Percentiles rank a stretch among this genome's conserved stretches.
These are phyloP conservation scores for Creontiades dilutus DNA, from an alignment of 2,888 invertebrate species.

Conservation along the genomic window DNA sequence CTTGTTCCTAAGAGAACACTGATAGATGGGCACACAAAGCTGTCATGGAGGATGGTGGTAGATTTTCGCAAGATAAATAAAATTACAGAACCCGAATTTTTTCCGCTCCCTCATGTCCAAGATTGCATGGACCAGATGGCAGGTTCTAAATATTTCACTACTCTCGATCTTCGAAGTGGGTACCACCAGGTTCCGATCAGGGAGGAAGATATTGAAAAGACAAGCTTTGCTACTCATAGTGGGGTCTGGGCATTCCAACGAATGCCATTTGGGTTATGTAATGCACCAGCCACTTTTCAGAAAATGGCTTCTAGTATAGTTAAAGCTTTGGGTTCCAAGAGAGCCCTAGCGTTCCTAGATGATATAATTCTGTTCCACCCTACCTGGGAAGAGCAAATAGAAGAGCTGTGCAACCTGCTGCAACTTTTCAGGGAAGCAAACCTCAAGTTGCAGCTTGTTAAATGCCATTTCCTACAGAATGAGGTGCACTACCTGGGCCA, in stretches of 20 bases:
- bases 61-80: neutral
- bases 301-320: too few relatives aligned
- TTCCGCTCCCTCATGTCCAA: conserved; percentile 9
- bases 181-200: conserved; percentile 26
- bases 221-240: neutral
- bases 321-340: neutral
- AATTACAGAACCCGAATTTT: neutral
- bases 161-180: neutral
- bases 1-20: neutral
- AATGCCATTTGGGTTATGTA: conserved; percentile 3
- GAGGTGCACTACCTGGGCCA: conserved; percentile 18
- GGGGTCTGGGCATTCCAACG: neutral
- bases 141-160: conserved; percentile 11
- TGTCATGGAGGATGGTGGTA: neutral
- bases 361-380: neutral
- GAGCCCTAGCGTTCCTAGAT: neutral
- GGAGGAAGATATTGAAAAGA: conserved; percentile 13
- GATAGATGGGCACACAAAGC: neutral
- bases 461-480: neutral
- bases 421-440: neutral
- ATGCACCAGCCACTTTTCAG: conserved; percentile 32
- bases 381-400: neutral
- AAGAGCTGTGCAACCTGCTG: neutral
- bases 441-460: neutral
- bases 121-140: conserved; percentile 17